Base-by-base conservation (phyloP, 2,888 invertebrate species). In the Julus scanicus region DNA sequence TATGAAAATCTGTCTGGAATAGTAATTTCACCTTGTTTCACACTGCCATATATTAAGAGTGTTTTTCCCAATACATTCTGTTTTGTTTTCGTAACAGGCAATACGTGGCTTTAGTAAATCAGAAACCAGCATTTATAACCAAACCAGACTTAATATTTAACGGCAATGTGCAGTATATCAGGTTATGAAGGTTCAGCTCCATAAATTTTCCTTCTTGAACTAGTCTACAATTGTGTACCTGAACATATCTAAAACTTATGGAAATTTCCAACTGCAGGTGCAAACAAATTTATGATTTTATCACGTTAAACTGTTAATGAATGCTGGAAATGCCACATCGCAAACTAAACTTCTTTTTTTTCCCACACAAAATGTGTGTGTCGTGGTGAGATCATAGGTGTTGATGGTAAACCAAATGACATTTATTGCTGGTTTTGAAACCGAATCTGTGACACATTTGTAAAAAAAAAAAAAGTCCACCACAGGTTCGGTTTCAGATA, bases 181-280 rank as follows among this genome's bases (percentile, higher is more conserved):
- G 71, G 57, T 9, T 29, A 63, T 63, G 29, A 29, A 71, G 29
- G 71, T 29, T 71, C 71, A 9, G 20, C 29, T 4, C 71, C 20
- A 29, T 71, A 71, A 29, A 71, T 29, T 4, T 57, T 5, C 9
- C 20, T 71, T 71, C 71, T 20, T 63, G n/a, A 63, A 8, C n/a
- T 63, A 5, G n/a, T n/a, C n/a, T 29, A n/a, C 20, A 29, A n/a
- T 71, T 3, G 1, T 8, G 53, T 53, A 53, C 29, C 6, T 71
- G 71, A 1, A 29, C 29, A 71, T n/a, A 71, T 71, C 71, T 71
- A 71, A 71, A 20, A 71, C 71, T 29, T 29, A 29, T 71, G 71
- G 71, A 20, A 71, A 71, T 71, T 71, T 71, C 29, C 71, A 71
- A 29, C 71, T 71, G 8, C 71, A 71, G 20, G 71, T 71, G 71